A percentile compares a stretch with the other conserved stretches of the same genome.
Conservation (phyloP, 2,888 invertebrate species). For the Tubulanus polymorphus region DNA sequence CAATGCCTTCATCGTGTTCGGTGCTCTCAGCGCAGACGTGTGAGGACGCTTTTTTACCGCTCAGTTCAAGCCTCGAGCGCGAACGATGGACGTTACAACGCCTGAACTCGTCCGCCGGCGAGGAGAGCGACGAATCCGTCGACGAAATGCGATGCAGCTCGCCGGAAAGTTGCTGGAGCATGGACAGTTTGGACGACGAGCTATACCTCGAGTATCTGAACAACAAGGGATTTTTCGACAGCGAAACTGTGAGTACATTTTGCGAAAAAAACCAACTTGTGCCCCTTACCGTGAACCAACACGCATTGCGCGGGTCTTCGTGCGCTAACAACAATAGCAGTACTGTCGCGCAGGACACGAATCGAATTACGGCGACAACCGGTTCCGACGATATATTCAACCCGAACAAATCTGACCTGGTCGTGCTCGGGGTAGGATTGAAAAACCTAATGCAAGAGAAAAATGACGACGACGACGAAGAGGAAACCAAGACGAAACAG, state of each 20-base stretch:
- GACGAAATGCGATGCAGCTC: constrained; percentile 30
- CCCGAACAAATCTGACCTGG: constrained; percentile 29
- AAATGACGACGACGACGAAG: neutral
- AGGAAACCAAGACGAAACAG: neutral
- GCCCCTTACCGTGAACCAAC: too few species aligned
- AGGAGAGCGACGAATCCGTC: constrained; percentile 32
- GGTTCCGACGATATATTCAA: constrained; percentile 8
- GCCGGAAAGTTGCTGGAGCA: constrained; percentile 28
- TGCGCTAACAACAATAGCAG: too few species aligned
- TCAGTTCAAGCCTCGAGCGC: constrained; percentile 41
- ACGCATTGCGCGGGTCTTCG: too few species aligned
- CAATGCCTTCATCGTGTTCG: too few species aligned
- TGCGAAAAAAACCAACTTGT: too few species aligned
- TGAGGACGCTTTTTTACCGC: constrained; percentile 43
- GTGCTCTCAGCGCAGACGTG: too few species aligned
- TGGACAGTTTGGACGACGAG: constrained; percentile 39
- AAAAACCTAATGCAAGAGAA: constrained; percentile 37
- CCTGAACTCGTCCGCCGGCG: constrained; percentile 46
- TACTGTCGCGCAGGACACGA: neutral
- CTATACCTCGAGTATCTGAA: constrained; percentile 43
- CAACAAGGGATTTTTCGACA: constrained; percentile 40
- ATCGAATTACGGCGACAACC: neutral
- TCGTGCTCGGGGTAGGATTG: constrained; percentile 50
- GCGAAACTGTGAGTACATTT: constrained; percentile 4
- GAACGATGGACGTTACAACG: constrained; percentile 44